phyloP scores from a whole-genome alignment of 2,113 vertebrate species.

The Triplophysa dalaica region DNA sequence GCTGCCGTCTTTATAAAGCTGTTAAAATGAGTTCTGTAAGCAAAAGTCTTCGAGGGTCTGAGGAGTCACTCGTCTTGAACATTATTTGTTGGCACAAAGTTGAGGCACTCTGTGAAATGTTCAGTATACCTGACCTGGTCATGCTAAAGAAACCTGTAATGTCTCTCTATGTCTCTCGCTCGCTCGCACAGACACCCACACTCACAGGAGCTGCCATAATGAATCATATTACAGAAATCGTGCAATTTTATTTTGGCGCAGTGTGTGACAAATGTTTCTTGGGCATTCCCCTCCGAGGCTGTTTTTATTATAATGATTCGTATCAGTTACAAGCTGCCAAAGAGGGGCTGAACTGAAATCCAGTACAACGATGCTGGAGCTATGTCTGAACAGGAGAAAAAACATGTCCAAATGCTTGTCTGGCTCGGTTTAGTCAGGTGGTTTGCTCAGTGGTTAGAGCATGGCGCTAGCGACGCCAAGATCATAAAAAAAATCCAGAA shows the following conservation, averaged over 20 bases:
- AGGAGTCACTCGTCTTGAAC: background rate
- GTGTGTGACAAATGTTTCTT: conserved; percentile 30
- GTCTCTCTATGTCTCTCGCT: conserved; percentile 15
- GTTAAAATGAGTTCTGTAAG: background rate
- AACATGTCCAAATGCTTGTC: background rate
- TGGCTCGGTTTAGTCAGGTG: background rate
- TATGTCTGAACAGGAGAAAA: conserved; percentile 25
- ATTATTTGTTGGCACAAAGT: background rate
- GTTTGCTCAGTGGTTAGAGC: no score
- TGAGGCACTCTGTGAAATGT: conserved; percentile 8
- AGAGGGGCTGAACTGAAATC: background rate
- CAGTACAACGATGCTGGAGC: conserved; percentile 10
- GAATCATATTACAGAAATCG: conserved; percentile 36
- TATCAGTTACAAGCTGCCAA: conserved; percentile 27
- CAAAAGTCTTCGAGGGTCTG: background rate
- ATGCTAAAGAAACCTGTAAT: conserved; percentile 5
- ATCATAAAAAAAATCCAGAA: no score
- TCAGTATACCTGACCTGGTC: background rate
- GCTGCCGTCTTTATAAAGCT: conserved; percentile 26
- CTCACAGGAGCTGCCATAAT: conserved; percentile 30
- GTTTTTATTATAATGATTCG: conserved; percentile 34
- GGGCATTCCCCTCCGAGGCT: conserved; percentile 31
- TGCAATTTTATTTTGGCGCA: conserved; percentile 17
- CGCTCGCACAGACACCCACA: background rate
- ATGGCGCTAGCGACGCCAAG: no score